Conservation (phyloP, 2,113 vertebrate species). For the Oceanites oceanicus region DNA sequence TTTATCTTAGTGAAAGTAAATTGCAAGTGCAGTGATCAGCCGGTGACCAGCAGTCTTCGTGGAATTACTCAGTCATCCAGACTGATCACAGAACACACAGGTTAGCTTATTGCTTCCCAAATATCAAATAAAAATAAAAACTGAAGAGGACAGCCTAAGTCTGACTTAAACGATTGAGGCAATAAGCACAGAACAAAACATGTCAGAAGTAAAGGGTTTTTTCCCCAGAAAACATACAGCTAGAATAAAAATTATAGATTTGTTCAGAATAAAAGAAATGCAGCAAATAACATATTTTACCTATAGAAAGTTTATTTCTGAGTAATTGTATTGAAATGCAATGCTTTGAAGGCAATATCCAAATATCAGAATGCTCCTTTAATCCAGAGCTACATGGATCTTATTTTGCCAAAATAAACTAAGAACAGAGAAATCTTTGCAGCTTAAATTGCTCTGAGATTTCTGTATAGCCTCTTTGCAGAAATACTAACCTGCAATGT, state of each 20-base stretch:
- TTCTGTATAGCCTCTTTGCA: not conserved
- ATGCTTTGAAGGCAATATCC: not conserved
- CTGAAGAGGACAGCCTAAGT: not conserved
- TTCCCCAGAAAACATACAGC: not conserved
- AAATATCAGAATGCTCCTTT: not conserved
- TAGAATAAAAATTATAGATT: not conserved
- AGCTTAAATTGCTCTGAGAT: not conserved
- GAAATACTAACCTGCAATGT: not conserved
- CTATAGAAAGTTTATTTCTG: not conserved
- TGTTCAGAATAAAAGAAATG: not conserved
- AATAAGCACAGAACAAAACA: not conserved
- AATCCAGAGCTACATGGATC: not conserved
- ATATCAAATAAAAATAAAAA: not conserved
- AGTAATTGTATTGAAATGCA: not conserved
- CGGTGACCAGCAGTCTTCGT: not conserved
- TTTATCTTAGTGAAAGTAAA: not conserved
- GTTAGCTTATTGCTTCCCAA: not conserved
- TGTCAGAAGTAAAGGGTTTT: not conserved
- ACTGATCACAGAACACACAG: not conserved
- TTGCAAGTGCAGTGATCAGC: not conserved
- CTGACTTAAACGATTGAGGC: not conserved
- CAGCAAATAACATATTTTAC: not conserved
- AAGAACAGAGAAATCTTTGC: not conserved
- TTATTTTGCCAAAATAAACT: slow-evolving; percentile 8
- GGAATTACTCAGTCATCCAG: not conserved